Evolutionary conservation across 2,888 invertebrate species (phyloP).

Genomic region (Cheilosia grossa): DNA sequence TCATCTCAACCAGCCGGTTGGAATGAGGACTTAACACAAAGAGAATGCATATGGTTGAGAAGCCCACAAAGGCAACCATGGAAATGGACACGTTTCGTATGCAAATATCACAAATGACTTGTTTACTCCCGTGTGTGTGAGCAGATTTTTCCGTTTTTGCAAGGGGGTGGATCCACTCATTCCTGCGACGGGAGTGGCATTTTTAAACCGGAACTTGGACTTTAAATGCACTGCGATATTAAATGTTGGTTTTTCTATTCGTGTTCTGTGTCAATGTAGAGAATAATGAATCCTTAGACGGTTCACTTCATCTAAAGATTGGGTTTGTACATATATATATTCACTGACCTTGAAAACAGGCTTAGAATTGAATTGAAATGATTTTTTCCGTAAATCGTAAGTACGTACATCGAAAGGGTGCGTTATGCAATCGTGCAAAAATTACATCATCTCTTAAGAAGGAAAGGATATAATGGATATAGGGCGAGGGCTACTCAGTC

Average conservation of each 20-base stretch:
- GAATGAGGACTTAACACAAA: not conserved
- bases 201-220: slow-evolving; percentile 39
- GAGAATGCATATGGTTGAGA: not conserved
- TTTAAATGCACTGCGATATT: slow-evolving; percentile 22
- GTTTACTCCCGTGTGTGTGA: slow-evolving; percentile 37
- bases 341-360: slow-evolving; percentile 82
- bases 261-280: not conserved
- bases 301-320: not conserved
- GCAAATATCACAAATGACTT: slow-evolving; percentile 69
- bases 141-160: slow-evolving; percentile 17
- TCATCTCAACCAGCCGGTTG: slow-evolving; percentile 3
- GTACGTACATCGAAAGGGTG: slow-evolving; percentile 29
- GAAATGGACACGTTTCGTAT: slow-evolving; percentile 60
- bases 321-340: slow-evolving; percentile 41
- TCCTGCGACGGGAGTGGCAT: slow-evolving; percentile 40
- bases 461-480: not conserved
- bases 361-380: slow-evolving; percentile 77
- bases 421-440: slow-evolving; percentile 36
- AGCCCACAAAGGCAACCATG: slow-evolving; percentile 13
- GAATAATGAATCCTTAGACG: not conserved
- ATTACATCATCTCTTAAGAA: slow-evolving; percentile 36
- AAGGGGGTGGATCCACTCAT: not conserved
- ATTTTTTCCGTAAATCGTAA: slow-evolving; percentile 12
- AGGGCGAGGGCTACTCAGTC: slow-evolving; percentile 28
- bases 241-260: not conserved